phyloP scores from a whole-genome alignment of 1,140 invertebrate species.

The Bombyx mandarina region DNA sequence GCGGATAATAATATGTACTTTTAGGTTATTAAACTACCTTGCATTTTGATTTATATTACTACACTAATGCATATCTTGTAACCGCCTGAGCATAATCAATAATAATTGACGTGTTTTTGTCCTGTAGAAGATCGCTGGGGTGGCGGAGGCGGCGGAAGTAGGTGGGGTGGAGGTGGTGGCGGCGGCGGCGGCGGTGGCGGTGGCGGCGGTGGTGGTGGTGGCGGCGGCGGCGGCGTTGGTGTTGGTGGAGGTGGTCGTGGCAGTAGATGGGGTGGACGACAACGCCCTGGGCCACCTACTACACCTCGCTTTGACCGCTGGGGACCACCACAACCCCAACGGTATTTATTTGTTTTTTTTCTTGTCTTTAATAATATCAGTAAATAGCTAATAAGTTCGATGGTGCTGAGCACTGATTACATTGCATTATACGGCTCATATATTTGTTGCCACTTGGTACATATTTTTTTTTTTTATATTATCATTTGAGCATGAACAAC shows the following conservation, averaged over 20 bases:
- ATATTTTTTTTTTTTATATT: too few relatives aligned
- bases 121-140: conserved; percentile 41
- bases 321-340: conserved; percentile 13
- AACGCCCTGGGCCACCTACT: conserved; percentile 6
- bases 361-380: too few relatives aligned
- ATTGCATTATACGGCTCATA: too few relatives aligned
- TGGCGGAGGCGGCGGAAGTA: conserved; percentile 35
- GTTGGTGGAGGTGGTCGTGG: conserved; percentile 13
- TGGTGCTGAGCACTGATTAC: too few relatives aligned
- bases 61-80: not conserved
- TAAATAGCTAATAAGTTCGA: too few relatives aligned
- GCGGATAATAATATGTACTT: too few relatives aligned
- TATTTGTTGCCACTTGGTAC: too few relatives aligned
- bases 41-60: too few relatives aligned
- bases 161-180: conserved; percentile 17
- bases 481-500: too few relatives aligned
- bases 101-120: not conserved
- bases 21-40: too few relatives aligned
- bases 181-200: conserved; percentile 22
- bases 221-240: conserved; percentile 17
- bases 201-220: conserved; percentile 17
- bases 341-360: conserved; percentile 7
- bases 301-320: conserved; percentile 24
- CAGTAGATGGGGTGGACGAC: conserved; percentile 12
- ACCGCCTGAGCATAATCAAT: not conserved